Evolutionary conservation across 2,113 vertebrate species (phyloP).

Genomic region (Vireo altiloquus): DNA sequence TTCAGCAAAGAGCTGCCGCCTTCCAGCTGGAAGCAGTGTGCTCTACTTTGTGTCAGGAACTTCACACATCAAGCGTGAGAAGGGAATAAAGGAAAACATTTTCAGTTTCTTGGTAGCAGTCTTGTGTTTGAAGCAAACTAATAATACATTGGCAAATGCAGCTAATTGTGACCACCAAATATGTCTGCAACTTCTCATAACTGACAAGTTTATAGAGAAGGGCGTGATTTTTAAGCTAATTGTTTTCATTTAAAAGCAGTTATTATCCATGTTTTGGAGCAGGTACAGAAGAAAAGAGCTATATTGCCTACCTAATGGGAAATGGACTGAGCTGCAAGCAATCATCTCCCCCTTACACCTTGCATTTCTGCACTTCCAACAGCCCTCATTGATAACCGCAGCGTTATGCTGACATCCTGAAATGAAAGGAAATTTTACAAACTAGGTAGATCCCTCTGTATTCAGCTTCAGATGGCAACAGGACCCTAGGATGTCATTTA

Average conservation of each 20-base stretch:
- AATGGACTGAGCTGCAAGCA: not conserved
- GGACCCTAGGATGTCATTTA: not conserved
- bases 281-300: not conserved
- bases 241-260: not conserved
- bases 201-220: not conserved
- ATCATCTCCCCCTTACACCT: not conserved
- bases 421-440: not conserved
- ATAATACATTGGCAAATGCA: not conserved
- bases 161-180: not conserved
- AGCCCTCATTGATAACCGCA: not conserved
- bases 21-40: not conserved
- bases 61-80: not conserved
- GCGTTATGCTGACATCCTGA: not conserved
- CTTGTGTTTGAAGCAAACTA: not conserved
- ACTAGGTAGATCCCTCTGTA: not conserved
- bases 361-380: not conserved
- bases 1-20: not conserved
- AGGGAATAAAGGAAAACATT: not conserved
- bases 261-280: slow-evolving; percentile 1
- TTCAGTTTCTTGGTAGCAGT: not conserved
- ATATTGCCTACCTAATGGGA: not conserved
- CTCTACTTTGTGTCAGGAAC: not conserved
- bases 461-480: not conserved
- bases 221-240: not conserved
- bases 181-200: not conserved